phyloP scores from a whole-genome alignment of 1,140 invertebrate species.

The Drosophila azteca region DNA sequence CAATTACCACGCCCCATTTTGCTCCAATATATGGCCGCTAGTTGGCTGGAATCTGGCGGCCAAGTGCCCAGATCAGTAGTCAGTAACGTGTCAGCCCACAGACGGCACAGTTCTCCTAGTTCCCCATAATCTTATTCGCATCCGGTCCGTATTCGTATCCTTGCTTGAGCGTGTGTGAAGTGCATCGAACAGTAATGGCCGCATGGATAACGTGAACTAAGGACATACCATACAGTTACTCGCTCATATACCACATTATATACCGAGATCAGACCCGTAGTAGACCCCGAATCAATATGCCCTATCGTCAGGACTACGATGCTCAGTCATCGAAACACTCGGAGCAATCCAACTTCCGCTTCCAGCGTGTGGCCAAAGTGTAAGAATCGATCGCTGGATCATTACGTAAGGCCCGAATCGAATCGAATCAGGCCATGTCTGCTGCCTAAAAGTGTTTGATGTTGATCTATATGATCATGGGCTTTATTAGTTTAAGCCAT shows the following conservation, averaged over 20 bases:
- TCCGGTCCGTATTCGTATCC: slow-evolving; percentile 9
- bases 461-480: slow-evolving; percentile 23
- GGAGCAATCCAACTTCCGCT: slow-evolving; percentile 69
- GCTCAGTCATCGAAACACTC: slow-evolving; percentile 71
- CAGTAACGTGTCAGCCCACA: slow-evolving; percentile 53
- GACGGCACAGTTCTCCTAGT: slow-evolving; percentile 50
- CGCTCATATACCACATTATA: slow-evolving; percentile 16
- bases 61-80: slow-evolving; percentile 18
- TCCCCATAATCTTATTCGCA: not conserved
- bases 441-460: slow-evolving; percentile 25
- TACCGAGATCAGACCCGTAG: slow-evolving; percentile 12
- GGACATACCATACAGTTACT: slow-evolving; percentile 22
- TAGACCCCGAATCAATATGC: slow-evolving; percentile 31
- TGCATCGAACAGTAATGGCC: slow-evolving; percentile 48
- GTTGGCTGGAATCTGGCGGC: slow-evolving; percentile 8
- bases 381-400: slow-evolving; percentile 49
- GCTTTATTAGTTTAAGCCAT: slow-evolving; percentile 45
- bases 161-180: too few species aligned
- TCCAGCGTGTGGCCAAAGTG: slow-evolving; percentile 79
- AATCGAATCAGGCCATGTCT: slow-evolving; percentile 24
- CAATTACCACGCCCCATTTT: slow-evolving; percentile 53
- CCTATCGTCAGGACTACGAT: slow-evolving; percentile 66
- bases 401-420: slow-evolving; percentile 40
- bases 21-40: slow-evolving; percentile 7
- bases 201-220: slow-evolving; percentile 58